phyloP scores from a whole-genome alignment of 2,888 invertebrate species.

The Drosophila formosana region DNA sequence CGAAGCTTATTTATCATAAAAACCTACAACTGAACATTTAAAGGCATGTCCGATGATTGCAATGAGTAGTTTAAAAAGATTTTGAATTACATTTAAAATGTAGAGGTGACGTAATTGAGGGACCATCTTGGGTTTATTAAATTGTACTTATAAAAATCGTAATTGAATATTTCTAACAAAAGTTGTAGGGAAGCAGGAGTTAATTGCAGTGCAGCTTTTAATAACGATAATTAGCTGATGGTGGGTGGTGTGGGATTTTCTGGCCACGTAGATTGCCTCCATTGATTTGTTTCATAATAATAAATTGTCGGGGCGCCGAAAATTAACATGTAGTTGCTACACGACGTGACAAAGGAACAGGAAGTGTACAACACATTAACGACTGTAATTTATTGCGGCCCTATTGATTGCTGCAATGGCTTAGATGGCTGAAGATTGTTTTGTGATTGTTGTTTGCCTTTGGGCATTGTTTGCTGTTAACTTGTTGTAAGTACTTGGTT shows the following conservation, averaged over 20 bases:
- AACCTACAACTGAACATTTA: no score
- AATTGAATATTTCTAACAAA: conserved; percentile 2
- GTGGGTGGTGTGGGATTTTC: conserved; percentile 12
- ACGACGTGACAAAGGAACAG: conserved; percentile 20
- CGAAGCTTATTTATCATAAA: no score
- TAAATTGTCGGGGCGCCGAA: conserved; percentile 56
- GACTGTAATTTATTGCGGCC: conserved; percentile 62
- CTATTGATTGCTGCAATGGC: conserved; percentile 59
- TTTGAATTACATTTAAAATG: not conserved
- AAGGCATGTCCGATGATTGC: no score
- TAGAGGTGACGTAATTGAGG: not conserved
- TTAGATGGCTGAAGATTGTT: conserved; percentile 16
- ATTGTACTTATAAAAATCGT: not conserved
- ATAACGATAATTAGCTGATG: conserved; percentile 30
- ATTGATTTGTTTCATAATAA: conserved; percentile 65
- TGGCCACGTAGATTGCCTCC: conserved; percentile 31
- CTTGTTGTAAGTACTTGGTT: conserved; percentile 32
- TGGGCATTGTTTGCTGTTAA: conserved; percentile 41
- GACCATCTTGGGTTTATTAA: not conserved
- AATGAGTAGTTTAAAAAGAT: not conserved
- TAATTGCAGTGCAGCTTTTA: conserved; percentile 34
- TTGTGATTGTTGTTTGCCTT: conserved; percentile 17
- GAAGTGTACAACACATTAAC: conserved; percentile 62
- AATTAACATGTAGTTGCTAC: conserved; percentile 67
- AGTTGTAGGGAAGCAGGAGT: not conserved